Evolutionary conservation across 2,888 invertebrate genomes (phyloP).

Genomic region (Sarcophaga variegata): DNA sequence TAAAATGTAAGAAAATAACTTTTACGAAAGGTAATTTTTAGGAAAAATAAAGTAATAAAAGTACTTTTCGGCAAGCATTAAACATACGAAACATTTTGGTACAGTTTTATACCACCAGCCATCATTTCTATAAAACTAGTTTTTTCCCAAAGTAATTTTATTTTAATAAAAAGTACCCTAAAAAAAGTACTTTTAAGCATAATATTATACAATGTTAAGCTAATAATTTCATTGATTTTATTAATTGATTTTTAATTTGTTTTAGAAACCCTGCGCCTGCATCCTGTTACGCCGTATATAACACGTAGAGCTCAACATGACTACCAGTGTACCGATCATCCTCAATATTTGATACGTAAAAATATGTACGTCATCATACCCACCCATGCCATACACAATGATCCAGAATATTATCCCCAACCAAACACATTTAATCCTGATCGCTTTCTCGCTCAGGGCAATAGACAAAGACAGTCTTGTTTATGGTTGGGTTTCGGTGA

Average conservation of each 20-base stretch:
- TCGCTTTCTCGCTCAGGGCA: slow-evolving; percentile 84
- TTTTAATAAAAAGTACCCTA: too few species aligned
- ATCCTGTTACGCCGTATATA: slow-evolving; percentile 82
- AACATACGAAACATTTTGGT: too few species aligned
- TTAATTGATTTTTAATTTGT: not conserved
- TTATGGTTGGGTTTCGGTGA: slow-evolving; percentile 82
- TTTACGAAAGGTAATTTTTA: not conserved
- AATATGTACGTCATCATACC: slow-evolving; percentile 83
- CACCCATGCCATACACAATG: slow-evolving; percentile 84
- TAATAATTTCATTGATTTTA: too few species aligned
- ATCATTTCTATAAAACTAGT: too few species aligned
- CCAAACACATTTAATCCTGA: slow-evolving; percentile 86
- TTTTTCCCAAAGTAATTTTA: too few species aligned
- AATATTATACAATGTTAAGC: too few species aligned
- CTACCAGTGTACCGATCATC: slow-evolving; percentile 82
- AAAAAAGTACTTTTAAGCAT: too few species aligned
- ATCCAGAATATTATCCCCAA: slow-evolving; percentile 84
- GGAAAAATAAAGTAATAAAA: too few species aligned
- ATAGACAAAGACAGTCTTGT: slow-evolving; percentile 80
- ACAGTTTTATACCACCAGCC: too few species aligned
- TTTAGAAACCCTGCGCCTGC: slow-evolving; percentile 84
- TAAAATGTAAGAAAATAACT: not conserved
- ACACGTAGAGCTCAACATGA: slow-evolving; percentile 80
- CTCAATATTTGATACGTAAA: slow-evolving; percentile 74
- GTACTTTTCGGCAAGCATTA: too few species aligned